Base-by-base conservation (phyloP, 2,888 invertebrate species). In the Eristalis intricaria region DNA sequence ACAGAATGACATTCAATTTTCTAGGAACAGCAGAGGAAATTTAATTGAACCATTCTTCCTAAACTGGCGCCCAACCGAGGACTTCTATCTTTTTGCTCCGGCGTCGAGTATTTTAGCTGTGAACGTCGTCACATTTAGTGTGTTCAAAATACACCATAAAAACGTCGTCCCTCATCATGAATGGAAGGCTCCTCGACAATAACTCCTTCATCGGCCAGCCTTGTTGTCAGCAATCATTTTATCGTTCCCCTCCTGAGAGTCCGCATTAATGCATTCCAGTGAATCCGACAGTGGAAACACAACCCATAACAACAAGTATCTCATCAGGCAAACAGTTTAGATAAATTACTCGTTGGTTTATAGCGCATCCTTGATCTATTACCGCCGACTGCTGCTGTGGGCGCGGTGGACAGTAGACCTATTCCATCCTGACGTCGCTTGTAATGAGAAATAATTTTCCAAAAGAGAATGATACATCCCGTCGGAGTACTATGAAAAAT, bases 341-440 rank as follows among this genome's bases (percentile, higher is more conserved):
- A 79, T 84, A 79, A 84, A 84, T 84, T 79, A 79, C 74, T 74
- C 29, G 35, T 23, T 61, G 73, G 74, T 61, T 77, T 70, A 70
- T 70, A 70, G 61, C 35, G 61, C 29, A 63, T 64, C 50, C 50
- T 50, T 50, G 50, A 50, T 50, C 50, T 50, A 50, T 50, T 8
- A 50, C 50, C 50, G 19, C 2, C 19, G 19, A 19, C 19, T 19
- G 50, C 19, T 19, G 50, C 50, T 4, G 19, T 40, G 43, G 43
- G 15, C n/a, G 66, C 43, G 35, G 38, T n/a, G n/a, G 22, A 38
- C 69, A 69, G 43, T 56, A 23, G 13, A 3, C 13, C 43, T 26
- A 13, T 56, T 19, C 43, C 19, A 32, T 40, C 22, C 13, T 32
- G 60, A 19, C 11, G 11, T 19, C 4, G 82, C 29, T 22, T 70